phyloP scores from a whole-genome alignment of 1,140 invertebrate species.

The Stenopsyche tienmushanensis region DNA sequence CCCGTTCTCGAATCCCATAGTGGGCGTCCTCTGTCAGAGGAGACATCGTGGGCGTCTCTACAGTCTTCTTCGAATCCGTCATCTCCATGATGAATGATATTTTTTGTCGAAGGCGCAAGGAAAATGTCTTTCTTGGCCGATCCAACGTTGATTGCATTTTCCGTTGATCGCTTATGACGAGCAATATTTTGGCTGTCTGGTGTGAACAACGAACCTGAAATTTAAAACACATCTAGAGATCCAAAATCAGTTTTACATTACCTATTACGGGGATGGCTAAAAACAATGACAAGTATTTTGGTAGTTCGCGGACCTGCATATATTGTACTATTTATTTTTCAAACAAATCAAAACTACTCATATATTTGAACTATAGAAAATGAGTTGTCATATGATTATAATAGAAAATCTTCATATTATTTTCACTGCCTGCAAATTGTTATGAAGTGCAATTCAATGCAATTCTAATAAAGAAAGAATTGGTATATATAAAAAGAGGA shows the following conservation, averaged over 20 bases:
- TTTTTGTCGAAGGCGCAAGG: slow-evolving; percentile 8
- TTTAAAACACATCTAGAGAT: not conserved
- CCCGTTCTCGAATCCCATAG: not conserved
- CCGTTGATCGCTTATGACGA: not conserved
- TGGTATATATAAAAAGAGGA: no score
- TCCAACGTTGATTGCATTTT: not conserved
- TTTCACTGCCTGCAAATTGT: no score
- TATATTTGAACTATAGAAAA: no score
- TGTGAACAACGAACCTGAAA: not conserved
- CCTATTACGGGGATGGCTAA: not conserved
- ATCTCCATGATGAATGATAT: not conserved
- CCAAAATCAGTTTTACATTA: not conserved
- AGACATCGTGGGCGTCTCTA: not conserved
- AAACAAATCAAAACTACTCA: no score
- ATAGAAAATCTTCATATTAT: no score
- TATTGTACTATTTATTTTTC: not conserved
- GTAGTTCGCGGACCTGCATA: not conserved
- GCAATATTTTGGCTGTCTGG: not conserved
- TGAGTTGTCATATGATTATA: no score
- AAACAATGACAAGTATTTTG: not conserved
- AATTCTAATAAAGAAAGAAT: no score
- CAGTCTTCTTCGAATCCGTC: not conserved
- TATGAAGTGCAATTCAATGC: no score
- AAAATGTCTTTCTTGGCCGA: slow-evolving; percentile 15
- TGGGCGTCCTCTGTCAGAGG: not conserved